Evolutionary conservation across 2,888 invertebrate species (phyloP), one percentile per base, ranked within the genome.

Genomic region (Caenorhabditis sulstoni): DNA sequence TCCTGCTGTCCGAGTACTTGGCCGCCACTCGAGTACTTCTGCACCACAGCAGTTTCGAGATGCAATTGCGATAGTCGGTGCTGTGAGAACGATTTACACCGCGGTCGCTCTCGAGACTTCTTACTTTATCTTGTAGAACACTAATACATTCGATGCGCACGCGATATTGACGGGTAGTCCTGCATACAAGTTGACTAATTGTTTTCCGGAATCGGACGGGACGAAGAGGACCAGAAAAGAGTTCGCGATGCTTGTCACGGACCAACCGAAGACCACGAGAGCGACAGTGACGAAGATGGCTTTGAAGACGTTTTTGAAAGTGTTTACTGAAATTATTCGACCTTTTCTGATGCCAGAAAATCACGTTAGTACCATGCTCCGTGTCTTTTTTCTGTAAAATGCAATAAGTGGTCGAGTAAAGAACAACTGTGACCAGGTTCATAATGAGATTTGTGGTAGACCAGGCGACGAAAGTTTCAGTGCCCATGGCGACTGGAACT

Each of bases 141-240:
- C 45, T 35, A 70, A 61, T 3, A 61, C 44, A 37, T 70, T 70
- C 4, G 70, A 61, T 1, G 70, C 52, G 23, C 70, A 70, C 12
- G 70, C 70, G 14, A 70, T 53, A 16, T 61, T 70, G 37, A 70
- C 70, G 8, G 70, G 70, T 18, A 70, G 61, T 2, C 70, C 70
- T 3, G 70, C 61, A 20, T 70, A 70, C 47, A 70, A 47, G 29
- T 61, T 61, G 50, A 70, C n/a, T 0, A 70, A 12, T 23, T 52
- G 61, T 39, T 61, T 61, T 23, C 53, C 45, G 45, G 44, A 70
- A 1, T 1, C 14, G 0, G 50, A 20, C 3, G 50, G 29, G 16
- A 70, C 18, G 35, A 70, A 55, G 9, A 41, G 45, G 2, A 61
- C 55, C 12, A 61, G 16, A 16, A 70, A 35, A 3, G 61, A 61